Conservation (phyloP, 2,113 vertebrate species). For the Falcunculus frontatus region DNA sequence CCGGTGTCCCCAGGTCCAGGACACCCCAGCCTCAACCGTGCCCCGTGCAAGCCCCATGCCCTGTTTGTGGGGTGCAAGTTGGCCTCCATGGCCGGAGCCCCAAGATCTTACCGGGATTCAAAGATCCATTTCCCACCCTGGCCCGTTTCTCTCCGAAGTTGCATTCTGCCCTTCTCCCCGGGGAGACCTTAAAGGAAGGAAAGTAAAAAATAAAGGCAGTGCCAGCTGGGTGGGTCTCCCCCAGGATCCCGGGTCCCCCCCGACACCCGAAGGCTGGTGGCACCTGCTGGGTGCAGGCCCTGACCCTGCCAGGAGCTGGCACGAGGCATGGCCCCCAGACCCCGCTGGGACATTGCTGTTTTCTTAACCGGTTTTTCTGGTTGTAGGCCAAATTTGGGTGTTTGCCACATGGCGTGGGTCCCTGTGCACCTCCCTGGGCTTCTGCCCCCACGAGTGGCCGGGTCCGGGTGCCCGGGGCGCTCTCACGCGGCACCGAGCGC, state of each 20-base stretch:
- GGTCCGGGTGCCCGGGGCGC: rapidly evolving
- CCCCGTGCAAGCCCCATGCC: background rate
- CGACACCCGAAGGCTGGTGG: too few relatives aligned
- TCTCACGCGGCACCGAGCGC: rapidly evolving
- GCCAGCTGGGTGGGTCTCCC: background rate
- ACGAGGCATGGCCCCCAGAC: background rate
- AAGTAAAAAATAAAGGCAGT: background rate
- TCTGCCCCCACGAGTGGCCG: background rate
- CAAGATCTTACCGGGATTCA: background rate
- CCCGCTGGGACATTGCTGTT: background rate
- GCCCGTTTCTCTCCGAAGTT: background rate
- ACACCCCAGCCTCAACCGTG: background rate
- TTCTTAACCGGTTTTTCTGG: background rate
- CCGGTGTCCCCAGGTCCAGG: background rate
- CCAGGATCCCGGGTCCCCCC: background rate
- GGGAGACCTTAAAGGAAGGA: background rate
- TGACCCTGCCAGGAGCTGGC: too few relatives aligned
- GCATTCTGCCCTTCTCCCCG: background rate
- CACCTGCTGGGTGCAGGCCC: background rate
- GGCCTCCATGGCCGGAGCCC: background rate
- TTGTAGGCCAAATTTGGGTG: background rate
- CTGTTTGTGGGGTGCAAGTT: background rate
- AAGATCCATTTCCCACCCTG: background rate
- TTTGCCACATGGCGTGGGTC: background rate
- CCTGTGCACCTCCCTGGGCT: background rate